phyloP scores from a whole-genome alignment of 2,888 invertebrate species.

The Agrotis ipsilon region DNA sequence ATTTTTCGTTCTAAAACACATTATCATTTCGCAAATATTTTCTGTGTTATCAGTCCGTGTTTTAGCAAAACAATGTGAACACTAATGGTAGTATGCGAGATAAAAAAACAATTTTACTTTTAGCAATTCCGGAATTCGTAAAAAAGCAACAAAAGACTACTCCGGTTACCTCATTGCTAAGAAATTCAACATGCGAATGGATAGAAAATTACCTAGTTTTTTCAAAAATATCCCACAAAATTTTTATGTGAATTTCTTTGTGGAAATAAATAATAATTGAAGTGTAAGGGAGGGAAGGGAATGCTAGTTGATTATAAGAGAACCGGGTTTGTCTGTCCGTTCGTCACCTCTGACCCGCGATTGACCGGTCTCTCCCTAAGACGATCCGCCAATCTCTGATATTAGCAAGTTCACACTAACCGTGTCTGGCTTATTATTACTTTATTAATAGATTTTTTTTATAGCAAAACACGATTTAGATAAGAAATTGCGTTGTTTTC shows the following conservation, averaged over 20 bases:
- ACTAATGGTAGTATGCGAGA: conserved; percentile 64
- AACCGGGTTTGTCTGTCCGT: conserved; percentile 85
- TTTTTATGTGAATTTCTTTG: conserved; percentile 51
- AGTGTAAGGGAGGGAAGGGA: conserved; percentile 62
- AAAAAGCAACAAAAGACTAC: conserved; percentile 51
- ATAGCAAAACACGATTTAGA: background rate
- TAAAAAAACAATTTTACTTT: conserved; percentile 52
- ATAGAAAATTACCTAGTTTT: conserved; percentile 44
- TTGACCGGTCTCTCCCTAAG: conserved; percentile 79
- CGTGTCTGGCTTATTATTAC: conserved; percentile 64
- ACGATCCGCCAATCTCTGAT: conserved; percentile 74
- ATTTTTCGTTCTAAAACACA: conserved; percentile 56
- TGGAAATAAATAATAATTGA: conserved; percentile 57
- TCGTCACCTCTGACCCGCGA: conserved; percentile 89
- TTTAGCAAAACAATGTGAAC: conserved; percentile 51
- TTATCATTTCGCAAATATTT: conserved; percentile 54
- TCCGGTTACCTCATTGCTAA: conserved; percentile 49
- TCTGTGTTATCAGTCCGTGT: conserved; percentile 41
- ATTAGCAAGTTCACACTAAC: conserved; percentile 78
- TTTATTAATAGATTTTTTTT: no score
- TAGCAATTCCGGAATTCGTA: conserved; percentile 47
- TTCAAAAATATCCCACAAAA: conserved; percentile 55
- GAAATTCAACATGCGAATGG: conserved; percentile 54
- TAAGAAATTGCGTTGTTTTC: background rate
- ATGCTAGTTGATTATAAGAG: conserved; percentile 66